These are phyloP conservation scores for Zootermopsis nevadensis DNA, from an alignment of 2,888 invertebrate species.

Conservation along the genomic window DNA sequence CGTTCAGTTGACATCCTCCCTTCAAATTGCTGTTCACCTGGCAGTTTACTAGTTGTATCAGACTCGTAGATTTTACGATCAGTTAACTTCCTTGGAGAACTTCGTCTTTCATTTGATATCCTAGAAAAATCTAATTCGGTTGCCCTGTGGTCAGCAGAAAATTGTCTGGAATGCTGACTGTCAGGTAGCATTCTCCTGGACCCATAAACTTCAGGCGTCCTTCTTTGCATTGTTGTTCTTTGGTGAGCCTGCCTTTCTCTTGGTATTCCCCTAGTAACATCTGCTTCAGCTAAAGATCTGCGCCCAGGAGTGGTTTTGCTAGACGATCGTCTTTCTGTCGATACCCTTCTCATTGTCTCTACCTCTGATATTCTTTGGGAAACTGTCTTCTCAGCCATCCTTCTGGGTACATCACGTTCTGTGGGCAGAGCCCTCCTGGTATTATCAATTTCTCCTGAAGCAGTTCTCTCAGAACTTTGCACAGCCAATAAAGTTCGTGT, in stretches of 20 bases:
- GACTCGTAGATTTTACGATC: neutral
- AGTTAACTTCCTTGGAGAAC: neutral
- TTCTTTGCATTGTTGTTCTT: neutral
- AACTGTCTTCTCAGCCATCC: neutral
- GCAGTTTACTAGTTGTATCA: neutral
- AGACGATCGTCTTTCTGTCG: neutral
- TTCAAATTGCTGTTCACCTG: neutral
- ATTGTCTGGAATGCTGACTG: neutral
- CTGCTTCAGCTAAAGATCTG: neutral
- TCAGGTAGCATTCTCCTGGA: neutral
- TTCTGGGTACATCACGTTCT: neutral
- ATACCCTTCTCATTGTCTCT: neutral
- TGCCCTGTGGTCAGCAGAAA: neutral
- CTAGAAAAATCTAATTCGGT: neutral
- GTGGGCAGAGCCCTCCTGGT: neutral
- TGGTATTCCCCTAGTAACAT: neutral
- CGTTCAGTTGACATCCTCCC: neutral
- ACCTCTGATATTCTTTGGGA: neutral
- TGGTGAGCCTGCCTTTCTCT: neutral
- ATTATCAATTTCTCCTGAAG: neutral
- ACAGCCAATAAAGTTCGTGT: neutral
- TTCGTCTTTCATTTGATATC: neutral
- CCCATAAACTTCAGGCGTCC: neutral
- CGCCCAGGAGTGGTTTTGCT: neutral
- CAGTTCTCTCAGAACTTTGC: neutral